These are phyloP conservation scores for Leucoptera coffeella DNA, from an alignment of 2,888 invertebrate species.

Conservation along the genomic window DNA sequence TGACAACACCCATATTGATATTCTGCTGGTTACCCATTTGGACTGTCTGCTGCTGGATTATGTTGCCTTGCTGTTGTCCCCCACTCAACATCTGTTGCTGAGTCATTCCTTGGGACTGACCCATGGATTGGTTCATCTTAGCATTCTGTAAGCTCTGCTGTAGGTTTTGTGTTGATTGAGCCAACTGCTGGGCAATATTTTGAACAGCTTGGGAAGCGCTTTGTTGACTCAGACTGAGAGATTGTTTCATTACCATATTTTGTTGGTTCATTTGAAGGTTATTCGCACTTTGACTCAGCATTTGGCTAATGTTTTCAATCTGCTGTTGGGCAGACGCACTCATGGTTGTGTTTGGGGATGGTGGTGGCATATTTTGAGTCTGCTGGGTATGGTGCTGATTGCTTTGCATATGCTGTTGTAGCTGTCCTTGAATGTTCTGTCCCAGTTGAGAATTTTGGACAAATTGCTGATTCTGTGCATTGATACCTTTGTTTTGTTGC, in stretches of 20 bases:
- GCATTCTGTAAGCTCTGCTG: slow-evolving; percentile 40
- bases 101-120: slow-evolving; percentile 32
- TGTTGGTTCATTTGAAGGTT: slow-evolving; percentile 37
- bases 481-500: slow-evolving; percentile 13
- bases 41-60: slow-evolving; percentile 40
- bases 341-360: slow-evolving; percentile 33
- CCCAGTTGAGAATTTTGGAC: slow-evolving; percentile 34
- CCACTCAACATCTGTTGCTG: slow-evolving; percentile 40
- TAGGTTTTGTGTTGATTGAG: slow-evolving; percentile 32
- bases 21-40: slow-evolving; percentile 35
- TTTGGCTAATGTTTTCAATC: slow-evolving; percentile 57
- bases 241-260: slow-evolving; percentile 38
- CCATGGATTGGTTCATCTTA: slow-evolving; percentile 34
- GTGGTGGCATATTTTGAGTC: slow-evolving; percentile 24
- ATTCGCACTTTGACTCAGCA: slow-evolving; percentile 44
- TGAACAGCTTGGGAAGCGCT: slow-evolving; percentile 35
- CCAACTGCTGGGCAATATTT: slow-evolving; percentile 39
- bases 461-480: slow-evolving; percentile 12
- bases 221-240: slow-evolving; percentile 34
- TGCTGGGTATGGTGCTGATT: slow-evolving; percentile 39
- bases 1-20: slow-evolving; percentile 37
- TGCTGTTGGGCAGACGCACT: slow-evolving; percentile 55
- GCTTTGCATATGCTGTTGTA: slow-evolving; percentile 34
- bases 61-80: slow-evolving; percentile 32
- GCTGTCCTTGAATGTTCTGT: slow-evolving; percentile 29